Percentiles rank a stretch among this genome's conserved stretches.
Conservation (phyloP, 2,888 invertebrate genomes). For the Dendrolimus pini region DNA sequence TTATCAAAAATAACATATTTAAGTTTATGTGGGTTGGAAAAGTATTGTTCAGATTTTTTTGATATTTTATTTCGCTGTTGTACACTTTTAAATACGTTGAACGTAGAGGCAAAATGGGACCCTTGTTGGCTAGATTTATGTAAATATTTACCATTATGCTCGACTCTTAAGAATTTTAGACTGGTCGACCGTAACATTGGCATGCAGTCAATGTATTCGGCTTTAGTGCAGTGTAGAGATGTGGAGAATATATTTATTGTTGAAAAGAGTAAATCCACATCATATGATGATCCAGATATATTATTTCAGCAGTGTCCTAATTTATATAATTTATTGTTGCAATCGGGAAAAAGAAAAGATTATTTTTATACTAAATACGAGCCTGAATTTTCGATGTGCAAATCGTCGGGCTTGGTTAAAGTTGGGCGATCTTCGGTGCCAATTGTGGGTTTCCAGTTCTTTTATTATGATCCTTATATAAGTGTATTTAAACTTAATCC, state of each 20-base stretch:
- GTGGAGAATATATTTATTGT: conserved; percentile 50
- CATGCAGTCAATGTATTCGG: conserved; percentile 27
- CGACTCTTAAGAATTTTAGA: conserved; percentile 45
- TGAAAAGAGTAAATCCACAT: conserved; percentile 15
- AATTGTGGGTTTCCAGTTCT: conserved; percentile 7
- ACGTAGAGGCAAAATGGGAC: conserved; percentile 30
- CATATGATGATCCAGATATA: conserved; percentile 15
- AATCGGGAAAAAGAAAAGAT: conserved; percentile 1
- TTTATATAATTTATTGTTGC: conserved; percentile 41
- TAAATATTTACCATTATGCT: conserved; percentile 33
- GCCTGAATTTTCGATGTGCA: conserved; percentile 29
- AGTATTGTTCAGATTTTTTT: conserved; percentile 45
- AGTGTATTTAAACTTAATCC: conserved; percentile 42
- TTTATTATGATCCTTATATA: conserved; percentile 38
- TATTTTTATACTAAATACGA: conserved; percentile 16
- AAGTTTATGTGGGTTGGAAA: conserved; percentile 37
- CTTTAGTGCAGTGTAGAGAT: conserved; percentile 38
- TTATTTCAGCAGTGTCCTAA: conserved; percentile 42
- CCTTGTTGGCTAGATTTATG: conserved; percentile 25
- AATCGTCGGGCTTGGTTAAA: conserved; percentile 28
- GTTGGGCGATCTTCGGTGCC: conserved; percentile 19
- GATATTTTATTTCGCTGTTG: conserved; percentile 43
- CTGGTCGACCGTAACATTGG: conserved; percentile 15
- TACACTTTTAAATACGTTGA: conserved; percentile 41
- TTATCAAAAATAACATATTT: conserved; percentile 51